phyloP scores from a whole-genome alignment of 2,888 invertebrate genomes.

The Acanthococcus lagerstroemiae region DNA sequence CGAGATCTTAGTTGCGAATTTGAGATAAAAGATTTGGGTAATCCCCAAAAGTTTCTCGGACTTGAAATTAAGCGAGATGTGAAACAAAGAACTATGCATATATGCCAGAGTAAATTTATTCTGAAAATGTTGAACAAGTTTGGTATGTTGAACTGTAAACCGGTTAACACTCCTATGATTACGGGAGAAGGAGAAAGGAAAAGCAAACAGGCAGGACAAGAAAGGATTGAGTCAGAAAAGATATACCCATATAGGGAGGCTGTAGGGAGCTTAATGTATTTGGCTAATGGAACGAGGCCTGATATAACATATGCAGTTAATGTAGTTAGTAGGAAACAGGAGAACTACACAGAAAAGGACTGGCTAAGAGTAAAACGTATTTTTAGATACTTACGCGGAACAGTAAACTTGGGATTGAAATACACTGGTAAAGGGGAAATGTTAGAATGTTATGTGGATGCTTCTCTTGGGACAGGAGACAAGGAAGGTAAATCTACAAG shows the following conservation, averaged over 20 bases:
- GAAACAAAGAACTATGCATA: too few relatives aligned
- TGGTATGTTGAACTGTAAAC: neutral
- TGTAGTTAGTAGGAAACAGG: neutral
- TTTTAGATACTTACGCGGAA: neutral
- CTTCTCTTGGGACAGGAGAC: neutral
- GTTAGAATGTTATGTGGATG: neutral
- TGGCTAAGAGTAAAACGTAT: neutral
- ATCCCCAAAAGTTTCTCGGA: neutral
- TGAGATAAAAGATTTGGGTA: too few relatives aligned
- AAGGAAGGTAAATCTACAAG: neutral
- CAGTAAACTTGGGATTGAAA: neutral
- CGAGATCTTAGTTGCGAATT: neutral
- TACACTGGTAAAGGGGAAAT: neutral
- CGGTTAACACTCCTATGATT: neutral
- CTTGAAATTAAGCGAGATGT: neutral
- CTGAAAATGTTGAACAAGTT: neutral
- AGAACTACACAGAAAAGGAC: neutral
- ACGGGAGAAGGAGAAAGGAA: too few relatives aligned
- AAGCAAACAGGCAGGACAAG: too few relatives aligned
- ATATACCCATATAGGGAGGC: neutral
- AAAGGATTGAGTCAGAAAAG: too few relatives aligned
- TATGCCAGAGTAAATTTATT: too few relatives aligned
- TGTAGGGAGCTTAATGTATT: neutral
- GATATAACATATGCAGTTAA: neutral
- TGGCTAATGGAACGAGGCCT: neutral